These are phyloP conservation scores for Eclectus roratus DNA, from an alignment of 2,113 vertebrate genomes.

Conservation along the genomic window DNA sequence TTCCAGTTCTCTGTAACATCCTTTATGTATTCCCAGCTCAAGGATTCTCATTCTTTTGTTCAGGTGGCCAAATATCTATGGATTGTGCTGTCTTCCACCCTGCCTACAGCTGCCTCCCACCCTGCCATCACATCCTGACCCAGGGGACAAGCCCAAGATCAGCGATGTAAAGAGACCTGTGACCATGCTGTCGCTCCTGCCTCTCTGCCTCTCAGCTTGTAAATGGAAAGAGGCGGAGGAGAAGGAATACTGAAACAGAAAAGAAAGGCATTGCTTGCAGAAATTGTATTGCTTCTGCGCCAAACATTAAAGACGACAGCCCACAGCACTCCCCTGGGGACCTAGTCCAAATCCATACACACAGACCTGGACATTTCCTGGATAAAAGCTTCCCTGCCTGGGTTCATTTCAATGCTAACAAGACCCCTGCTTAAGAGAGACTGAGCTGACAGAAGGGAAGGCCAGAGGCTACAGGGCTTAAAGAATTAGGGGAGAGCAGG, in stretches of 20 bases:
- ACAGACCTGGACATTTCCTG: not conserved
- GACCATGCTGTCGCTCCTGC: not conserved
- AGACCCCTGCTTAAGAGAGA: not conserved
- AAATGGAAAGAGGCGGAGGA: not conserved
- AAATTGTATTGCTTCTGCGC: slow-evolving; percentile 1
- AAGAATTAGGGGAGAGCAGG: not conserved
- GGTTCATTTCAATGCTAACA: not conserved
- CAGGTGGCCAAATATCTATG: not conserved
- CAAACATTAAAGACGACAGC: not conserved
- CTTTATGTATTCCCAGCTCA: not conserved
- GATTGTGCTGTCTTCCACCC: not conserved
- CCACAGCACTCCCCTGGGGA: not conserved
- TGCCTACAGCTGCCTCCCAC: not conserved
- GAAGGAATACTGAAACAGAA: not conserved
- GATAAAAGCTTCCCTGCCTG: not conserved
- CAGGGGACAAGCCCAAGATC: not conserved
- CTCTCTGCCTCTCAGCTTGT: not conserved
- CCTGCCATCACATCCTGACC: not conserved
- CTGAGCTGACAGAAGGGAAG: not conserved
- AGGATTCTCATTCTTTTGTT: not conserved
- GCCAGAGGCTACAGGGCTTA: not conserved
- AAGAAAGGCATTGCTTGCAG: not conserved
- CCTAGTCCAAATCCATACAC: not conserved
- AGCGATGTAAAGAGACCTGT: not conserved
- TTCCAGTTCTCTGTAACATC: not conserved